Percentiles rank a stretch among this genome's conserved stretches.
phyloP scores from a whole-genome alignment of 2,888 invertebrate species.

The Stenolophus ochropezus region DNA sequence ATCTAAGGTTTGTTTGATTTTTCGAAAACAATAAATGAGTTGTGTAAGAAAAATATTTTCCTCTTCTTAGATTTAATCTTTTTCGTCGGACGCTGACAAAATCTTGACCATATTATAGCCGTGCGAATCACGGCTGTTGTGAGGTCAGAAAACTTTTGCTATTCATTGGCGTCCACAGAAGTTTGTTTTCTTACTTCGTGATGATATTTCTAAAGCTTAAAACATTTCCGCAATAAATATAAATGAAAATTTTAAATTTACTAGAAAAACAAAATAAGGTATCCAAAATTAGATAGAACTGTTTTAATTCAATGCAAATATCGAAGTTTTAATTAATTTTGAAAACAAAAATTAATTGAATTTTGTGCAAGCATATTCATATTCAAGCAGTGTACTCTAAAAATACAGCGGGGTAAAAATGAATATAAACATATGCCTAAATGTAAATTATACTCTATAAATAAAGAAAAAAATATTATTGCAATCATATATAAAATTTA shows the following conservation, averaged over 20 bases:
- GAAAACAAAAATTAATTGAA: conserved; percentile 3
- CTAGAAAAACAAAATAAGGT: neutral
- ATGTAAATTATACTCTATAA: neutral
- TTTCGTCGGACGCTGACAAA: neutral
- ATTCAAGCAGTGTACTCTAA: neutral
- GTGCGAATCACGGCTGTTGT: neutral
- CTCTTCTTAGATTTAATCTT: too few species aligned
- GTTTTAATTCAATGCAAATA: neutral
- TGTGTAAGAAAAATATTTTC: too few species aligned
- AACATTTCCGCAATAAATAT: neutral
- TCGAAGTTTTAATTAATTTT: conserved; percentile 4
- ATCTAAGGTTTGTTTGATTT: too few species aligned
- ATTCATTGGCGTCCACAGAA: neutral
- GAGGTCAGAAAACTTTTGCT: neutral
- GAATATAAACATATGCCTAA: neutral
- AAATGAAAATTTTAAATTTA: neutral
- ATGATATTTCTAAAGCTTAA: neutral
- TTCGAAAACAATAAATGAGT: too few species aligned
- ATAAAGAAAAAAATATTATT: neutral
- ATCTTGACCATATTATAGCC: conserved; percentile 2
- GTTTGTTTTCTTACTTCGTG: neutral
- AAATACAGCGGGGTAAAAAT: neutral
- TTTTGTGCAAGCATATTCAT: neutral
- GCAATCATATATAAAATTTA: neutral
- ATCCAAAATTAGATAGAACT: neutral